Base-by-base conservation (phyloP, 2,797 vertebrate species). In the Gymnopithys bicolor region DNA sequence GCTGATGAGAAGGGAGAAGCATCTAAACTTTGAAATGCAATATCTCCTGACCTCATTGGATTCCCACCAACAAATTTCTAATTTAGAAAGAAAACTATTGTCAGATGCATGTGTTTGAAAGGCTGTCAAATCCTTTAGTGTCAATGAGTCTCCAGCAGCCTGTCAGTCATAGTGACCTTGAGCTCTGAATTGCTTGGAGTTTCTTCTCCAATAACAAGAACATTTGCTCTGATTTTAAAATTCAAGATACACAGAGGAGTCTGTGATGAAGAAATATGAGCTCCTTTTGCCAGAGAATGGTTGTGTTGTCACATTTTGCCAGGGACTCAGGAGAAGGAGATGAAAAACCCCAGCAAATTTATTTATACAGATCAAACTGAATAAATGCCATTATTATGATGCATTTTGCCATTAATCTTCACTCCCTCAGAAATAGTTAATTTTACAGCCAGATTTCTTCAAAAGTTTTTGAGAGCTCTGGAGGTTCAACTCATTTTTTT, bases 121-220 rank as follows among this genome's bases (percentile, higher is more conserved):
- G 32, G 64, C 22, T 83, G 81, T 85, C 84, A 93, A 89, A 92
- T 78, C 82, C 60, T 64, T 87, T 35, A 18, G 56, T 62, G 78
- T 32, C 74, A 58, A 33, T 17, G 70, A 27, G 67, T 80, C 60
- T 80, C 60, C 89, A 70, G 68, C 46, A 87, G 48, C 60, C 75
- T 89, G 84, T 68, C 93, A 92, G n/a, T 96, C 93, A 89, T 11
- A 28, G 15, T n/a, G 75, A 87, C 91, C 93, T 89, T 85, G 78
- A 60, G 19, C 56, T 94, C 49, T 68, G 41, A 51, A 58, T 46
- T 60, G 4, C 52, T 76, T 77, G 67, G 71, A 74, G 32, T 49
- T 87, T 49, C 58, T 84, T 95, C 59, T 37, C 19, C 75, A 76
- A 39, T 18, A 59, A 37, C n/a, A 55, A 22, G 89, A 91, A 52